These are phyloP conservation scores for Cyclargus thomasi DNA, from an alignment of 1,140 invertebrate genomes.

Conservation along the genomic window DNA sequence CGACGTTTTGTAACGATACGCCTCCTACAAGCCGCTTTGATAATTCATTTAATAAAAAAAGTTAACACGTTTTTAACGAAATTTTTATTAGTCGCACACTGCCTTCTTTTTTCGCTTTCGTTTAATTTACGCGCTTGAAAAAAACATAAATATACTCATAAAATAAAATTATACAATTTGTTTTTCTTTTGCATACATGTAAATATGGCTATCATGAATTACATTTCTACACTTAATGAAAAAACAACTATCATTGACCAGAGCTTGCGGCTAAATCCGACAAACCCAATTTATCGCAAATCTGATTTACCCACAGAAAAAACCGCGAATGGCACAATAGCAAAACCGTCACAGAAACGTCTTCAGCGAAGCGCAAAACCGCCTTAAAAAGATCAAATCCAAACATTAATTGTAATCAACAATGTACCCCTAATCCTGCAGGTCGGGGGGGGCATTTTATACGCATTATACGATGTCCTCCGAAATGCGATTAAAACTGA, in stretches of 20 bases:
- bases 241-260: not conserved
- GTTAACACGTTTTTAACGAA: not conserved
- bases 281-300: not conserved
- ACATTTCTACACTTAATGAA: too few species aligned
- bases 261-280: not conserved
- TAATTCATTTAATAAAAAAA: not conserved
- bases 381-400: conserved; percentile 64
- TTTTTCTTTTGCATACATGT: too few species aligned
- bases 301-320: conserved; percentile 4
- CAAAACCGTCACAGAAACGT: conserved; percentile 17
- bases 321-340: conserved; percentile 16
- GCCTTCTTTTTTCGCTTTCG: too few species aligned
- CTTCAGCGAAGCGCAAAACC: conserved; percentile 39
- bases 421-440: conserved; percentile 62
- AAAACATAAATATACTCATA: too few species aligned
- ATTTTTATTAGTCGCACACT: not conserved
- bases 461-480: conserved; percentile 68
- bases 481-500: conserved; percentile 74
- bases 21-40: not conserved
- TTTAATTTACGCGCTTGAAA: too few species aligned
- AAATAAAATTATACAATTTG: too few species aligned
- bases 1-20: conserved; percentile 16
- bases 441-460: conserved; percentile 59
- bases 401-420: conserved; percentile 62
- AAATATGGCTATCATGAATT: too few species aligned